Base-by-base conservation (phyloP, 2,113 vertebrate species). In the Nibea coibor region DNA sequence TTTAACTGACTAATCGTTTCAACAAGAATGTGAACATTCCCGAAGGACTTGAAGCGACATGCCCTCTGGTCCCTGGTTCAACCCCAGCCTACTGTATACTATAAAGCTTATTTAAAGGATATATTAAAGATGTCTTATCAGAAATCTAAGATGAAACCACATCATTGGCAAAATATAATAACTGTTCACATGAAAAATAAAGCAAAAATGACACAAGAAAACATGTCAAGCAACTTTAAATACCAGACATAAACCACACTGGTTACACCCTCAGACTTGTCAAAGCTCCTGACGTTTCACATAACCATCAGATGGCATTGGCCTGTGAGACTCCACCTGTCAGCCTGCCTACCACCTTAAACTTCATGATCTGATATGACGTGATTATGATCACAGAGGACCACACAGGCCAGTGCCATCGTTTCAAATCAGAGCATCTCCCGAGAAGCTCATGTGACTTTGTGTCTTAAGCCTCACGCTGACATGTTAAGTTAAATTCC, bases 401-500 rank as follows among this genome's bases (percentile, higher is more conserved):
- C 20, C 35, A 11, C 28, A 39, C 68, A 47, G 68, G 53, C 65
- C 45, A 10, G 65, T 0, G 10, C 57, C 51, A 26, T 74, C 62
- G 42, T 16, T 51, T 73, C 39, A 53, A 63, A 83, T 83, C 65
- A 76, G 54, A 22, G 75, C 15, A 64, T 88, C 72, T 79, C 54
- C 70, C 17, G 19, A 62, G 72, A 58, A 53, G 58, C 73, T 82
- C 82, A 87, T 80, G 84, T 88, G 84, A 92, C 82, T 82, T 74
- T 80, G 64, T 3, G 51, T 91, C 87, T 80, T 42, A 45, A 81
- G 76, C 74, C 78, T 82, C 80, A 87, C 87, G 48, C 75, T 28
- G 74, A 91, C 75, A 72, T 56, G 84, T 86, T 85, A 83, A 87
- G 73, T 75, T 86, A 76, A 86, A 93, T 93, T 93, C 91, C 85